Conservation (phyloP, 2,797 vertebrate species). For the Halcyon badia region DNA sequence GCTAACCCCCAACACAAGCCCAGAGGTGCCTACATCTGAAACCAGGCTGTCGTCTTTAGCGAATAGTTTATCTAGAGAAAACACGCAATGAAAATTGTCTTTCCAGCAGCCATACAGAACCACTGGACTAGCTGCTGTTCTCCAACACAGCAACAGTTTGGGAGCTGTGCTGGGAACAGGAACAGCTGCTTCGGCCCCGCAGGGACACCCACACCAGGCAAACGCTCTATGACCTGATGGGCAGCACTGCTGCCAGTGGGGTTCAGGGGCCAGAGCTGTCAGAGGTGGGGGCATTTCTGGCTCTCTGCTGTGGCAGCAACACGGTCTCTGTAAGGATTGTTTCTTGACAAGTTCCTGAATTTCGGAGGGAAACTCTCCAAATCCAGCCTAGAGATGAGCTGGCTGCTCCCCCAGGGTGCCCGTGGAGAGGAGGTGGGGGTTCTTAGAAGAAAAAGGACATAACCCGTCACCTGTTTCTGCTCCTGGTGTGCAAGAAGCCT, state of each 20-base stretch:
- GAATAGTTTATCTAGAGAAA: fast-evolving
- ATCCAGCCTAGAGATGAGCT: fast-evolving
- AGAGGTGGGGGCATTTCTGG: neutral
- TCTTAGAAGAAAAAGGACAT: fast-evolving
- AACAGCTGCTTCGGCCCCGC: neutral
- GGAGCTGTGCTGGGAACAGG: fast-evolving
- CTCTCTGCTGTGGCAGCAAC: neutral
- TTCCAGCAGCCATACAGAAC: too few species aligned
- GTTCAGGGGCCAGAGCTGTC: neutral
- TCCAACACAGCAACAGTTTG: too few species aligned
- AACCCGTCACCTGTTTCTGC: neutral
- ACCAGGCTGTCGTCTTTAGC: neutral
- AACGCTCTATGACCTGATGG: fast-evolving
- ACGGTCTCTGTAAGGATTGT: neutral
- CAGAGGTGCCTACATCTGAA: fast-evolving
- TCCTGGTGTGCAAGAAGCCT: too few species aligned
- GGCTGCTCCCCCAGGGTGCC: fast-evolving
- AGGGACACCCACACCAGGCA: fast-evolving
- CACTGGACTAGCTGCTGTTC: neutral
- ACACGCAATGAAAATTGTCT: neutral
- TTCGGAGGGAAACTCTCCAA: too few species aligned
- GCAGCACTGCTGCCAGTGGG: neutral
- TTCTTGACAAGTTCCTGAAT: neutral
- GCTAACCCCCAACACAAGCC: neutral
- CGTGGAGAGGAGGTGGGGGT: neutral